A percentile compares a stretch with the other conserved stretches of the same genome.
Evolutionary conservation across 2,113 vertebrate genomes (phyloP).

Genomic region (Dicerorhinus sumatrensis): DNA sequence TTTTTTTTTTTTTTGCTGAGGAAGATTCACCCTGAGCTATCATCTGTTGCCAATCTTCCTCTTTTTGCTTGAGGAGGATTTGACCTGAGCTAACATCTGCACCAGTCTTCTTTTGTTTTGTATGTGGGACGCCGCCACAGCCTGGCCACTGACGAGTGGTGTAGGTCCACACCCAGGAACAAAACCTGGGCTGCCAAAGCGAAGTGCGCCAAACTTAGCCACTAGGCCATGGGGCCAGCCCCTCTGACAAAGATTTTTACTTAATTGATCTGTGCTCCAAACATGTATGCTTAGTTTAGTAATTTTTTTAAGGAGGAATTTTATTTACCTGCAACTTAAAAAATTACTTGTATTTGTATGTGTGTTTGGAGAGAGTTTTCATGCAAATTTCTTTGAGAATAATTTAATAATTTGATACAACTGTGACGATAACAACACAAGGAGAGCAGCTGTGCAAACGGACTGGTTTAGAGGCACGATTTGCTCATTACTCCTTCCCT

Average conservation of each 20-base stretch:
- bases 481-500: background rate
- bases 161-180: too few relatives aligned
- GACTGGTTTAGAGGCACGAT: background rate
- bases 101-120: too few relatives aligned
- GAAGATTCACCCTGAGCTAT: too few relatives aligned
- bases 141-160: too few relatives aligned
- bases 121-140: too few relatives aligned
- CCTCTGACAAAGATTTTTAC: background rate
- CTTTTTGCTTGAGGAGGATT: too few relatives aligned
- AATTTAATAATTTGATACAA: background rate
- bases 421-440: background rate
- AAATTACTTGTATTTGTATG: background rate
- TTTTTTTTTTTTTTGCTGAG: too few relatives aligned
- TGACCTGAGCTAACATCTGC: too few relatives aligned
- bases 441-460: background rate
- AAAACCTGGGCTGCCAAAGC: too few relatives aligned
- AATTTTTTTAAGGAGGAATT: background rate
- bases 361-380: background rate
- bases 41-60: too few relatives aligned
- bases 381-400: conserved; percentile 29
- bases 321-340: background rate
- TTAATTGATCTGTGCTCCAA: background rate
- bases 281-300: background rate
- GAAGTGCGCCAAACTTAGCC: too few relatives aligned
- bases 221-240: too few relatives aligned